Evolutionary conservation across 1,140 invertebrate genomes (phyloP).

Genomic region (Brachionus sp.): DNA sequence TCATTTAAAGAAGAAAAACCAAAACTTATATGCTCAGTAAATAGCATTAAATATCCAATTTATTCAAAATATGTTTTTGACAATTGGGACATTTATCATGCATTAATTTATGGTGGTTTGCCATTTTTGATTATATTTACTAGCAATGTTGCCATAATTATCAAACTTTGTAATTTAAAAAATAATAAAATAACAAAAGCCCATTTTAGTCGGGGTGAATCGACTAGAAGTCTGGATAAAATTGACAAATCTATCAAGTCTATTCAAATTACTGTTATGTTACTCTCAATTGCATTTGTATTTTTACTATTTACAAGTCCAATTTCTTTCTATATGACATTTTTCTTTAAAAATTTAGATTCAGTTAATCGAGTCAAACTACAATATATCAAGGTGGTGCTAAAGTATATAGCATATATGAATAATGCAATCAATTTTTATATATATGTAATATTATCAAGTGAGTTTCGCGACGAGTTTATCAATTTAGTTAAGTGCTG

Average conservation of each 20-base stretch:
- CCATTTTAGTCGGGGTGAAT: background rate
- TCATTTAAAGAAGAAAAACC: background rate
- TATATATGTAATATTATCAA: background rate
- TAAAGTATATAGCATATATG: background rate
- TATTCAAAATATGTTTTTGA: constrained; percentile 3
- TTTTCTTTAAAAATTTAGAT: background rate
- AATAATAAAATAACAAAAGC: background rate
- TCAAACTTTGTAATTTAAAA: constrained; percentile 2
- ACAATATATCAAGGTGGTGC: background rate
- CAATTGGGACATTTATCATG: constrained; percentile 34
- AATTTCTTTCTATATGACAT: constrained; percentile 15
- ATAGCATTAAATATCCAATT: background rate
- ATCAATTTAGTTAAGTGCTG: background rate
- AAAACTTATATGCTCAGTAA: background rate
- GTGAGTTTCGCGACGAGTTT: constrained; percentile 26
- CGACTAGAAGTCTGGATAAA: constrained; percentile 18
- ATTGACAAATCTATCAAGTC: constrained; percentile 27
- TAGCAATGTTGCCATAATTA: background rate
- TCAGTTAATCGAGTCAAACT: background rate
- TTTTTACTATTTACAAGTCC: constrained; percentile 20
- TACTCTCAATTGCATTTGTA: background rate
- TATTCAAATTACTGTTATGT: constrained; percentile 3
- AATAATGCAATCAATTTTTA: constrained; percentile 41
- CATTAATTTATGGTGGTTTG: background rate
- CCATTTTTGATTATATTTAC: background rate